A percentile compares a stretch with the other conserved stretches of the same genome.
These are phyloP conservation scores for Microctonus hyperodae DNA, from an alignment of 2,888 invertebrate species.

Conservation along the genomic window DNA sequence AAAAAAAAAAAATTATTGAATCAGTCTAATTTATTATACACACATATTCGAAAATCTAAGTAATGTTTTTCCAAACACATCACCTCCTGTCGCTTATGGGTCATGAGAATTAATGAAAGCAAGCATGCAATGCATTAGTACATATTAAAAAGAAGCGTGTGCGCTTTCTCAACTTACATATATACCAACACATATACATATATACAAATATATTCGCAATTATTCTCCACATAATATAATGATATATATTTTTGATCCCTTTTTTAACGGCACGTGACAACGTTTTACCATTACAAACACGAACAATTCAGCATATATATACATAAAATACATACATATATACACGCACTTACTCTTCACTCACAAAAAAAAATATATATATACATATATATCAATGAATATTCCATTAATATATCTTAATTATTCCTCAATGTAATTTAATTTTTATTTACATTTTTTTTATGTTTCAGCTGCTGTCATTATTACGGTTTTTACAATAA, in stretches of 20 bases:
- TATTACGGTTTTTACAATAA: background rate
- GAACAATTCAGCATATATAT: background rate
- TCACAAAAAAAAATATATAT: too few relatives aligned
- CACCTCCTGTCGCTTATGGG: constrained; percentile 12
- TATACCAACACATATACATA: too few relatives aligned
- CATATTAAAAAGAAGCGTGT: constrained; percentile 48
- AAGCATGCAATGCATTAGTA: constrained; percentile 59
- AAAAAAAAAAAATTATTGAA: too few relatives aligned
- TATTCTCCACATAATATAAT: background rate
- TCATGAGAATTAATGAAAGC: constrained; percentile 57
- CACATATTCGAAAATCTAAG: background rate
- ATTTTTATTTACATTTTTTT: background rate
- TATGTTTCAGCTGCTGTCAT: background rate
- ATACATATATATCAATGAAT: too few relatives aligned
- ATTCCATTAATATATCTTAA: too few relatives aligned
- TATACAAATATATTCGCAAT: background rate
- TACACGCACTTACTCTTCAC: too few relatives aligned
- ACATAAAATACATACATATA: too few relatives aligned
- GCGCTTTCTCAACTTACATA: too few relatives aligned
- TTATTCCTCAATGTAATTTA: background rate
- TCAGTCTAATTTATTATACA: too few relatives aligned
- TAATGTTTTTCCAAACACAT: constrained; percentile 6
- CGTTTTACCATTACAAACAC: constrained; percentile 33
- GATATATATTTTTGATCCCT: constrained; percentile 6
- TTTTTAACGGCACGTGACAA: constrained; percentile 30